phyloP scores from a whole-genome alignment of 2,113 vertebrate species.

The Barbus barbus region DNA sequence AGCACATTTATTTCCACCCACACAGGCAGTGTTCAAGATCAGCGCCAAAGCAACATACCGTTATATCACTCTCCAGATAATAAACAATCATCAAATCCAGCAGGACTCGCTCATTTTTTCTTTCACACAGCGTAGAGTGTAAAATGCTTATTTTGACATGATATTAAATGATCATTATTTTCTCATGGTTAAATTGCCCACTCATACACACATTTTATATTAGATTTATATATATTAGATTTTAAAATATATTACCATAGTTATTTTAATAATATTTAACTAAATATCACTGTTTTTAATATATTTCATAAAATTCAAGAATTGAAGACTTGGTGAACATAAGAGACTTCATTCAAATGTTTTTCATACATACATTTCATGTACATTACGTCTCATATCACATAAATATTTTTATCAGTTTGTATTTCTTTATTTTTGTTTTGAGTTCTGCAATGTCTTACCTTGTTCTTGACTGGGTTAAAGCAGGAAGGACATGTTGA shows the following conservation, averaged over 20 bases:
- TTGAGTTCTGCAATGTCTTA: constrained; percentile 51
- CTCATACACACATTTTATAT: background rate
- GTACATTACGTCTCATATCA: background rate
- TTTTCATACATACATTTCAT: too few species aligned
- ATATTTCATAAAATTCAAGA: too few species aligned
- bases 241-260: background rate
- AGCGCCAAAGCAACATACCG: background rate
- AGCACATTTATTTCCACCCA: constrained; percentile 23
- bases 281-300: background rate
- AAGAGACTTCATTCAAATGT: too few species aligned
- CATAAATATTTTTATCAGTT: background rate
- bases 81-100: constrained; percentile 16
- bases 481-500: constrained; percentile 86
- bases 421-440: background rate
- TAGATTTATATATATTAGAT: background rate
- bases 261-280: background rate
- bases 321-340: too few species aligned
- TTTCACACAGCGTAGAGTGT: background rate
- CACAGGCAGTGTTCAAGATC: constrained; percentile 14
- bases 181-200: background rate
- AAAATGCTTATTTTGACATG: background rate
- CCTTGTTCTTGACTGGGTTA: constrained; percentile 79
- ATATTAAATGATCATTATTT: background rate
- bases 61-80: constrained; percentile 16
- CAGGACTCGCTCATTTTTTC: background rate